A percentile compares a stretch with the other conserved stretches of the same genome.
These are phyloP conservation scores for Protosalanx chinensis DNA, from an alignment of 2,797 vertebrate species.

Conservation along the genomic window DNA sequence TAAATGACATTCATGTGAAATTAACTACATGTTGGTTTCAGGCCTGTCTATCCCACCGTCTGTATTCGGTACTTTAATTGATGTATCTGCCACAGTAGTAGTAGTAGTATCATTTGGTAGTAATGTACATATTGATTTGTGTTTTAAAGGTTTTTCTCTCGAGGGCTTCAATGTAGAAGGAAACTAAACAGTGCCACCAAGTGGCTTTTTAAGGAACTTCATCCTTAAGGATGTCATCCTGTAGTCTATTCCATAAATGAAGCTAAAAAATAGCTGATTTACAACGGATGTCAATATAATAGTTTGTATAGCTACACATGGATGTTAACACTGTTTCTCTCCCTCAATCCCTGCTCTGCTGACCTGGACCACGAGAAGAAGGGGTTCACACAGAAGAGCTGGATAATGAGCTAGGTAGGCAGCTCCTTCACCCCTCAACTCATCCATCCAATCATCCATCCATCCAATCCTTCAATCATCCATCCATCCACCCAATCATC, in stretches of 20 bases:
- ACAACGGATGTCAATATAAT: background rate
- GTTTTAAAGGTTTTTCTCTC: background rate
- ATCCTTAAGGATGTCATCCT: too few relatives aligned
- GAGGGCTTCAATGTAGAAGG: conserved; percentile 29
- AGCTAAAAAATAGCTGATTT: too few relatives aligned
- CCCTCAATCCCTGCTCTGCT: conserved; percentile 53
- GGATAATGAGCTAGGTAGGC: conserved; percentile 97
- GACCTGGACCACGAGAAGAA: conserved; percentile 87
- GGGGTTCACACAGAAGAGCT: conserved; percentile 99
- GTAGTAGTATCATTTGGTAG: conserved; percentile 9
- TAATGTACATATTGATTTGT: conserved; percentile 5
- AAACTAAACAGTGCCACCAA: conserved; percentile 49
- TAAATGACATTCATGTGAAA: conserved; percentile 1
- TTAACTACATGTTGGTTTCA: background rate
- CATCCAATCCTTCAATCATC: background rate
- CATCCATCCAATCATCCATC: background rate
- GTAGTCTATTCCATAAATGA: too few relatives aligned
- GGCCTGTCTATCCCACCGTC: too few relatives aligned
- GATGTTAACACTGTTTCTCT: background rate
- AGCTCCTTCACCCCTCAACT: conserved; percentile 6
- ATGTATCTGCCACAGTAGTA: background rate
- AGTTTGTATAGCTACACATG: background rate
- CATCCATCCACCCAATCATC: background rate
- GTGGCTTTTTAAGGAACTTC: conserved; percentile 37
- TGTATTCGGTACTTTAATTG: background rate